Evolutionary conservation across 2,888 invertebrate species (phyloP), one percentile per base, ranked within the genome.

Genomic region (Marasmarcha lunaedactyla): DNA sequence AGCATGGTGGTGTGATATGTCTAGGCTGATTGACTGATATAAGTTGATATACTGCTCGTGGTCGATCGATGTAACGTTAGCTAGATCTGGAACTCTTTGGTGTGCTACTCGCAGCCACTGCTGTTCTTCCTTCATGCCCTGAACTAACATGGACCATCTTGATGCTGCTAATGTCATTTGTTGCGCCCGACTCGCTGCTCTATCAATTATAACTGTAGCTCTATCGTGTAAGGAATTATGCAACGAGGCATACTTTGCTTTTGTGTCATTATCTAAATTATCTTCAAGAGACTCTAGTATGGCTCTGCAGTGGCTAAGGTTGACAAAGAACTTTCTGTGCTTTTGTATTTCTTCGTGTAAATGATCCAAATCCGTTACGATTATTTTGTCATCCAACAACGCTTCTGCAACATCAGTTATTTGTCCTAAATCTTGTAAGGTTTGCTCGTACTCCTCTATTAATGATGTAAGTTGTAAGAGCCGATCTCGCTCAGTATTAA

Each of bases 291-390:
- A 94, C 65, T 95, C 94, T 30, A 95, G 77, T 53, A 95, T 93
- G 9, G 91, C 92, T 51, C 93, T 86, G 56, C 95, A 95, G 49
- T 94, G 93, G 55, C 93, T 94, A 6, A 95, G 70, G 52, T 94
- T 94, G 0, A 93, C 92, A 59, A 95, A 95, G 83, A 95, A 94
- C 58, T 92, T 93, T 30, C 94, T 86, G 55, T 94, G 93, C 59
- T 93, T 94, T 55, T 94, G 94, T 74, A 95, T 92, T 76, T 94
- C 94, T 55, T 93, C 92, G 55, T 93, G 92, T n/a, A 95, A 73
- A 53, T 94, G 92, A 52, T 91, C 89, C 44, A 94, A 74, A 50
- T 89, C 89, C 27, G 86, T 87, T 1, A 93, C 92, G 5, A 88
- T 87, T 25, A 94, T 89, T 34, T 91, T 90, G 49, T 90, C 90